These are phyloP conservation scores for Struthio camelus DNA, from an alignment of 2,113 vertebrate species.

Conservation along the genomic window DNA sequence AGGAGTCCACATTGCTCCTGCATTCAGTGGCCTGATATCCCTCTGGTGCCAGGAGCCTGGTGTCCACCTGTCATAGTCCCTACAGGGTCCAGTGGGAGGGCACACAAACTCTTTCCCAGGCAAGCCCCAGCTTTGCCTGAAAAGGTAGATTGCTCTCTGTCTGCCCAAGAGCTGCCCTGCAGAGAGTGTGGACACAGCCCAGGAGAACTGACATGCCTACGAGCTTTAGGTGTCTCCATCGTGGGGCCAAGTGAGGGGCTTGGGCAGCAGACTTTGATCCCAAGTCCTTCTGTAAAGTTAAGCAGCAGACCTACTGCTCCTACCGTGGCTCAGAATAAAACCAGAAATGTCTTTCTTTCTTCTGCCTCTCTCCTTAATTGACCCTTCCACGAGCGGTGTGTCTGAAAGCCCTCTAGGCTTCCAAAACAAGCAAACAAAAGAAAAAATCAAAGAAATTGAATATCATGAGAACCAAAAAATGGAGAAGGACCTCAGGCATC, in stretches of 20 bases:
- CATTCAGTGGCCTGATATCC: not conserved
- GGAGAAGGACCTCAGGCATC: constrained; percentile 22
- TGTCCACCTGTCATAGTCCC: rapidly evolving
- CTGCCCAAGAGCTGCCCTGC: not conserved
- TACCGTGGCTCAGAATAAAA: not conserved
- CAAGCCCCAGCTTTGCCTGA: not conserved
- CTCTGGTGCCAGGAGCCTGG: not conserved
- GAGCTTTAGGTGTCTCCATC: not conserved
- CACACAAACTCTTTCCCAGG: not conserved
- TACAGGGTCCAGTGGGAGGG: rapidly evolving
- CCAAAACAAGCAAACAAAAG: not conserved
- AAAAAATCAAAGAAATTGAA: constrained; percentile 13
- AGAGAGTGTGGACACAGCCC: rapidly evolving
- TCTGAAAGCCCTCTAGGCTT: constrained; percentile 11
- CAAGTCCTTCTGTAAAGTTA: not conserved
- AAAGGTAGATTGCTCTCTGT: not conserved
- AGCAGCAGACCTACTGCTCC: not conserved
- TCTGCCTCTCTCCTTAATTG: not conserved
- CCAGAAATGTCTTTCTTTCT: not conserved
- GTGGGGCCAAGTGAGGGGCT: not conserved
- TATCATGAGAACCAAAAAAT: not conserved
- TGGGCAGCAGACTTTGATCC: not conserved
- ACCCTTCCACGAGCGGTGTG: not conserved
- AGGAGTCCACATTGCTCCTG: not conserved
- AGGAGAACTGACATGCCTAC: not conserved